Evolutionary conservation across 2,797 vertebrate species (phyloP), one percentile per base, ranked within the genome.

Genomic region (Crocidura indochinensis): DNA sequence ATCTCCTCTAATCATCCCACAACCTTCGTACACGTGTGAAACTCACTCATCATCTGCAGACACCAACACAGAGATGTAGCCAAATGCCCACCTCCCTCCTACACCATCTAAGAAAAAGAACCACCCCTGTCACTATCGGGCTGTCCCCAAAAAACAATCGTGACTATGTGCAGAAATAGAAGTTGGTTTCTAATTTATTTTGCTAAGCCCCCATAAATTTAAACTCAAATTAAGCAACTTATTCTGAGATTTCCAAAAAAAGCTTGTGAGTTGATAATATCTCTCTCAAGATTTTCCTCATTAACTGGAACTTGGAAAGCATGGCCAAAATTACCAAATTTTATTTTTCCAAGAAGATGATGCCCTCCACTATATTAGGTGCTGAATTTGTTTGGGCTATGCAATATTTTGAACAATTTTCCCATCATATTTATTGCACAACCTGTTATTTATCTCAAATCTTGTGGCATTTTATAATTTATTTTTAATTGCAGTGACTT

Each of bases 71-170:
- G 11, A 79, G 68, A 72, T 10, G 22, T 6, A 10, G 12, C 78
- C 62, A 17, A 8, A 14, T 22, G 5, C 10, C 60, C 46, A 68
- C 17, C 1, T 62, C 9, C 22, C 9, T 89, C 79, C 85, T 29
- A 44, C 27, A 68, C 24, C 44, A 62, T 44, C 84, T 90, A 85
- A 94, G 77, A 84, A 88, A 93, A 83, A 81, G 76, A 87, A 62
- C 65, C 10, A 0, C 14, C 56, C 27, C 1, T 49, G 60, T 81
- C 62, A 53, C 62, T 31, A 2, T 0, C 24, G 15, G 31, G 11
- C 44, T 73, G 29, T 22, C n/a, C 38, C 19, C 19, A 20, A 31
- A 47, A 87, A 8, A 0, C 24, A 8, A 22, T 47, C 20, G 10
- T 29, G 22, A 68, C n/a, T 46, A 5, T 27, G n/a, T 10, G 27